These are phyloP conservation scores for Rhabditoides inermis DNA, from an alignment of 2,888 invertebrate genomes.

Conservation along the genomic window DNA sequence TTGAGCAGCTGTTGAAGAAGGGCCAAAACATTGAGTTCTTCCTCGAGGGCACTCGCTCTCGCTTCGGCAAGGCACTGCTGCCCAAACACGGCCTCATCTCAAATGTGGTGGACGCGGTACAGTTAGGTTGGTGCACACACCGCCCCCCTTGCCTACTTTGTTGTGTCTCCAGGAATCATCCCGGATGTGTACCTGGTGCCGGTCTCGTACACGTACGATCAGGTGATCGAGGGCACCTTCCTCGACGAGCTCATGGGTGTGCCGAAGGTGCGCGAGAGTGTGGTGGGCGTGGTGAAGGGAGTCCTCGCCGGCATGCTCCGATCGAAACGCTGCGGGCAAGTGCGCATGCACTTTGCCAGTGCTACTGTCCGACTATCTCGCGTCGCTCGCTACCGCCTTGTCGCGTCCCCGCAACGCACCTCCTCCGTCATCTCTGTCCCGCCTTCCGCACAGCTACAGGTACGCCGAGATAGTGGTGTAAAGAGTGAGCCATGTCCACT, in stretches of 20 bases:
- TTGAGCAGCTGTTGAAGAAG: slow-evolving; percentile 63
- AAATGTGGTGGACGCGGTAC: slow-evolving; percentile 81
- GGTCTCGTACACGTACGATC: slow-evolving; percentile 85
- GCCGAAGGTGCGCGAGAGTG: too few species aligned
- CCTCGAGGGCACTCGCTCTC: slow-evolving; percentile 76
- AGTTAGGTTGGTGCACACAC: slow-evolving; percentile 60
- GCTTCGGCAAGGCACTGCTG: slow-evolving; percentile 45
- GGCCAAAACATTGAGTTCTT: slow-evolving; percentile 90
- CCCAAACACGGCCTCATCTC: slow-evolving; percentile 72
- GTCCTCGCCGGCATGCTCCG: slow-evolving; percentile 31
- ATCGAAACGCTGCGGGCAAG: slow-evolving; percentile 32
- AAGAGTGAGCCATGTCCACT: neutral
- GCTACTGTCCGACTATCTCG: slow-evolving; percentile 8
- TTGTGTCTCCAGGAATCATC: slow-evolving; percentile 63
- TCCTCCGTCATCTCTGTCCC: neutral
- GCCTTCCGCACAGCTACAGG: neutral
- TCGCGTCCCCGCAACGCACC: too few species aligned
- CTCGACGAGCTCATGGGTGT: slow-evolving; percentile 70
- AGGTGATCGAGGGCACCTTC: slow-evolving; percentile 86
- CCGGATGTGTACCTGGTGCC: slow-evolving; percentile 85
- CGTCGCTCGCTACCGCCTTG: neutral
- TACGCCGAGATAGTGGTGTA: too few species aligned
- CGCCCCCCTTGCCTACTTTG: neutral
- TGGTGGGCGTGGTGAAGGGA: too few species aligned
- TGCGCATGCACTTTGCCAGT: slow-evolving; percentile 37